Evolutionary conservation across 2,888 invertebrate species (phyloP), one percentile per base, ranked within the genome.

Genomic region (Pterostichus madidus): DNA sequence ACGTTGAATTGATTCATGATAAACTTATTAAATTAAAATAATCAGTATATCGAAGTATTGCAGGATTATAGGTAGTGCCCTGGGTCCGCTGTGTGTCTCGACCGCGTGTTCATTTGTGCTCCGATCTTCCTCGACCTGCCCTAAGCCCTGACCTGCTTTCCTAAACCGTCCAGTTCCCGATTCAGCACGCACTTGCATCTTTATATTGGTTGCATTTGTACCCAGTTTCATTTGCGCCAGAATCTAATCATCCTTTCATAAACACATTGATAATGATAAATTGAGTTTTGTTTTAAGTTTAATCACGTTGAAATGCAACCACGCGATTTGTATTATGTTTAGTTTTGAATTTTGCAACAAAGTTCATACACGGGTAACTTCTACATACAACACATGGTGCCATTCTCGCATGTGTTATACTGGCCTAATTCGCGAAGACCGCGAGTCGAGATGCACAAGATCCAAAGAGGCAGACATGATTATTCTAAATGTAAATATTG

Each of bases 401-500:
- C 75, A 52, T 75, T 52, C 75, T 39, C 49, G 75, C 13, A 52
- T 75, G 75, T 75, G 52, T 80, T 53, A 78, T 46, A 75, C 78
- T 71, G 83, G 84, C 83, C 82, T 83, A 83, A 83, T 78, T 53
- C 15, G 32, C 15, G 68, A 56, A 56, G 32, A 53, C 35, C 68
- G 56, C 61, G 77, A 71, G 76, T 75, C 44, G 76, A 53, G 61
- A 59, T 68, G 39, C 75, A 68, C 79, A 84, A 79, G 84, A 80
- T 84, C 83, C 85, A 82, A 86, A 87, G 88, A 10, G 88, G 87
- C 88, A 87, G 88, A 84, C 87, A 89, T 89, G 87, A 90, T 91
- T 90, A 91, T 91, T 91, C 91, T 91, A 91, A 91, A 91, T 91
- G 91, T 91, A 91, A 90, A 91, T 91, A 91, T 91, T 91, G 91